Base-by-base conservation (phyloP, 1,140 invertebrate genomes). In the Copidosoma floridanum region DNA sequence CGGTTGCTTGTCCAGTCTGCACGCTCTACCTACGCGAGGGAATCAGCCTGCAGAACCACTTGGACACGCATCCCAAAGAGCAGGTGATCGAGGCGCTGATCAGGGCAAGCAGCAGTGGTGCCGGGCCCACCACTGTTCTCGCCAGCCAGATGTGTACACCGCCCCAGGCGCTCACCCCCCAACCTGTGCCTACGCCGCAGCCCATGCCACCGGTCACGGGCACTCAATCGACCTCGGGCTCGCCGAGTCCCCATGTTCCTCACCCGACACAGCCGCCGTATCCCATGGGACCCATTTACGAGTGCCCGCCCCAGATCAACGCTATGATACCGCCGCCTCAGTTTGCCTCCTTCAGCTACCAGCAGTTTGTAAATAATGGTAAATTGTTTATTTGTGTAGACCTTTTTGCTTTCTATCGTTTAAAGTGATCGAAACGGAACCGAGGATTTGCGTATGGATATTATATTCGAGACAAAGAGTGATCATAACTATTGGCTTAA, bases 51-150 rank as follows among this genome's bases (percentile, higher is more conserved):
- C 86, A 90, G 68, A 84, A 84, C 61, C 90, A 92, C 76, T 82
- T 93, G 71, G 85, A 90, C 69, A 92, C 89, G 7, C 90, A 92
- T 82, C 90, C 91, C 21, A 92, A 92, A 73, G 90, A 92, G 70
- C 89, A 91, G 74, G 89, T 93, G 24, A 92, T 92, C 63, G 88
- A 88, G 70, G 91, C 91, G n/a, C 77, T 93, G 43, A 85, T 88
- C 27, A 81, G 83, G 66, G 76, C 73, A 2, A 78, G 73, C 51
- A 37, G 60, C n/a, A 81, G 83, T 66, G 74, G 72, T 4, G 76
- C 70, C 53, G 21, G 54, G 23, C 20, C 40, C 12, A n/a, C 46
- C 23, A 47, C 58, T 26, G n/a, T 61, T 3, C 43, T 50, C 6
- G 51, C 61, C 11, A 46, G 24, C 38, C 37, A 46, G 24, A 65